These are phyloP conservation scores for Atractosteus spatula DNA, from an alignment of 2,113 vertebrate genomes.

Conservation along the genomic window DNA sequence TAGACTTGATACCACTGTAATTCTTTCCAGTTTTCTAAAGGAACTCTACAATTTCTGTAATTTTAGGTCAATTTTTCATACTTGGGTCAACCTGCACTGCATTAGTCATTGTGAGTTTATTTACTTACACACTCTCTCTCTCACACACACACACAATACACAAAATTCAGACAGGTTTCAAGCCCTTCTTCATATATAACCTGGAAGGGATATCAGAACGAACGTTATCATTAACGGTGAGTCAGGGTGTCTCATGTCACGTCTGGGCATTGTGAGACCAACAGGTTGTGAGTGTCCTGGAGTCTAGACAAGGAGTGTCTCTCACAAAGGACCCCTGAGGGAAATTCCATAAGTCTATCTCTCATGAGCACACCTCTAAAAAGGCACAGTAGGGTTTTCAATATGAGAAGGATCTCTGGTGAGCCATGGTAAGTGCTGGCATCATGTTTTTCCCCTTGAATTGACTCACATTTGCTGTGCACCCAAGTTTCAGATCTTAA, in stretches of 20 bases:
- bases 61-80: no score
- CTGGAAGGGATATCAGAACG: not conserved
- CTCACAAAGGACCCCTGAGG: not conserved
- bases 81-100: not conserved
- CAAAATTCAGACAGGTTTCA: not conserved
- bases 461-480: not conserved
- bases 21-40: no score
- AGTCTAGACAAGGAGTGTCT: slow-evolving; percentile 21
- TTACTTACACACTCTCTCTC: not conserved
- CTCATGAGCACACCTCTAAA: not conserved
- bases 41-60: no score
- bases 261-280: not conserved
- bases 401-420: no score
- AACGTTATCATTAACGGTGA: slow-evolving; percentile 22
- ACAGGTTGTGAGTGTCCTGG: not conserved
- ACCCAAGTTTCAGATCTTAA: not conserved
- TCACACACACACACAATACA: not conserved
- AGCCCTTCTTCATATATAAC: not conserved
- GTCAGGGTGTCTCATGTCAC: slow-evolving; percentile 3
- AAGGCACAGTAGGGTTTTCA: no score
- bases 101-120: not conserved
- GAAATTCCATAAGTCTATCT: slow-evolving; percentile 19
- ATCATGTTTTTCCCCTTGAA: slow-evolving; percentile 5
- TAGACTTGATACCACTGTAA: no score
- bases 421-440: no score